Evolutionary conservation across 1,140 invertebrate species (phyloP).

Genomic region (Pachypeltis micranthus): DNA sequence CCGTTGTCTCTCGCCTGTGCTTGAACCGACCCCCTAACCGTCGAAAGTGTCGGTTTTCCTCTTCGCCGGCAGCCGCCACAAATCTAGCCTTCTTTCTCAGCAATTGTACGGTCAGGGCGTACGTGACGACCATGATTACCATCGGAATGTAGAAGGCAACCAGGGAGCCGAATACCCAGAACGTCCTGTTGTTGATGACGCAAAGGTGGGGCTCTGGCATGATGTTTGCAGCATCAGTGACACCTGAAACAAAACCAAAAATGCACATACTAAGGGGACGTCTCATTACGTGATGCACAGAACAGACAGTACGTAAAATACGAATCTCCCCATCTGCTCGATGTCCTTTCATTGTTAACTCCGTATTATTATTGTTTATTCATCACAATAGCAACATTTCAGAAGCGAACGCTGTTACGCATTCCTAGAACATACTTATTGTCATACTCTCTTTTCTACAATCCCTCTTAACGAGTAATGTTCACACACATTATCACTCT

Average conservation of each 20-base stretch:
- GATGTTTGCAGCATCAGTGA: constrained; percentile 59
- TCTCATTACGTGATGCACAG: too few relatives aligned
- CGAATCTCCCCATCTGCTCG: too few relatives aligned
- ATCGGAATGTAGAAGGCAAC: constrained; percentile 89
- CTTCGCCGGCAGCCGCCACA: constrained; percentile 44
- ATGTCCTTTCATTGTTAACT: too few relatives aligned
- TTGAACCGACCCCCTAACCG: constrained; percentile 40
- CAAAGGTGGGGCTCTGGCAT: constrained; percentile 61
- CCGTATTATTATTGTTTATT: background rate
- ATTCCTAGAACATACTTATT: too few relatives aligned
- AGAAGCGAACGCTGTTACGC: too few relatives aligned
- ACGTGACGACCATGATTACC: constrained; percentile 81
- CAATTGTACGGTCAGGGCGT: constrained; percentile 75
- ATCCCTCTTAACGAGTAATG: too few relatives aligned
- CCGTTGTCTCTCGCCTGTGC: background rate
- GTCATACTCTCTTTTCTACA: too few relatives aligned
- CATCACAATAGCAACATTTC: too few relatives aligned
- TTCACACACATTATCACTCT: too few relatives aligned
- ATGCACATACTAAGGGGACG: too few relatives aligned
- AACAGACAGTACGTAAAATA: background rate
- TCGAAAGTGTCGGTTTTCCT: constrained; percentile 40
- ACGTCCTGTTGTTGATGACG: constrained; percentile 74
- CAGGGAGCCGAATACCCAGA: constrained; percentile 78
- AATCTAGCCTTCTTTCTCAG: constrained; percentile 59
- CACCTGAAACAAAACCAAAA: constrained; percentile 40